A percentile compares a stretch with the other conserved stretches of the same genome.
Evolutionary conservation across 2,113 vertebrate species (phyloP).

Genomic region (Loxodonta africana): DNA sequence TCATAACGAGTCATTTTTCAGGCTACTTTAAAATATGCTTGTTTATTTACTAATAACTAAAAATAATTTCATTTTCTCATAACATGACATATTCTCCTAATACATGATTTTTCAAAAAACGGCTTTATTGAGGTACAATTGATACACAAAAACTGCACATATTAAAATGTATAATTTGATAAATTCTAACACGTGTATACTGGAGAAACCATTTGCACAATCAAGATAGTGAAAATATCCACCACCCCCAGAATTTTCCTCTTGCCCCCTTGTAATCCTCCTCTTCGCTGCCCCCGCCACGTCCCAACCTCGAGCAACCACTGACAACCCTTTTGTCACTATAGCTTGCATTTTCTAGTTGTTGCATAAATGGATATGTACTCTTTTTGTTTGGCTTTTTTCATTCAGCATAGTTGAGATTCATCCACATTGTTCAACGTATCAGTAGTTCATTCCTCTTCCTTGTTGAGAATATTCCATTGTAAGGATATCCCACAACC

Average conservation of each 20-base stretch:
- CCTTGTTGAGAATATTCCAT: neutral
- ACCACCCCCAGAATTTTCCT: neutral
- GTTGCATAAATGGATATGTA: neutral
- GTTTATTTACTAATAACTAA: conserved; percentile 24
- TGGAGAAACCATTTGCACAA: neutral
- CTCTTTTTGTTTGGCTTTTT: conserved; percentile 12
- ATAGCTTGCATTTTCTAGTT: neutral
- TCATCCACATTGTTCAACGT: conserved; percentile 21
- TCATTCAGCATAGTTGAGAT: neutral
- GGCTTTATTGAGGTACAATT: neutral
- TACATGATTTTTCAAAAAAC: neutral
- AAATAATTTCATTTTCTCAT: conserved; percentile 27
- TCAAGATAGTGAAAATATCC: neutral
- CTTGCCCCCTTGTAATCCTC: neutral
- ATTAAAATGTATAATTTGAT: neutral
- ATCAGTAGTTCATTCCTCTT: neutral
- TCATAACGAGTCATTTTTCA: conserved; percentile 35
- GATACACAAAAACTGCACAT: neutral
- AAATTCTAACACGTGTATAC: neutral
- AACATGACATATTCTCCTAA: neutral
- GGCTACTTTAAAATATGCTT: neutral
- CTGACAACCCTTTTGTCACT: neutral
- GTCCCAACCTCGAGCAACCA: neutral
- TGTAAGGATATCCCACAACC: neutral
- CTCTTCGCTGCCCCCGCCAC: neutral